Conservation (phyloP, 2,113 vertebrate genomes). For the Leucopsar rothschildi region DNA sequence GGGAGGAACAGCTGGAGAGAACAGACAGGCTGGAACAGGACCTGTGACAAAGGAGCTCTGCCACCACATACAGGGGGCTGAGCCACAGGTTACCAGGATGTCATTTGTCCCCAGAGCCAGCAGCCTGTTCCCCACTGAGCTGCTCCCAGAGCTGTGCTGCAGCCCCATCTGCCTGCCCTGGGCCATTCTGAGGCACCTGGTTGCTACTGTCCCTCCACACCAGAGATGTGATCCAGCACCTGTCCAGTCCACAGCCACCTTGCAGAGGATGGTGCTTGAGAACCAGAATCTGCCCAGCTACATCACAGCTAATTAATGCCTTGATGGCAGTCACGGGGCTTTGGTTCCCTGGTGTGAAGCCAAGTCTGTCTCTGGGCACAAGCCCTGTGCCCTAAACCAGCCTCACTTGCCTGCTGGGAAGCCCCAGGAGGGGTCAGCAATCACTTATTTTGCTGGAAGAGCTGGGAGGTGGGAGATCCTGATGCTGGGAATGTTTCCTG, state of each 20-base stretch:
- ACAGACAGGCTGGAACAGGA: fast-evolving
- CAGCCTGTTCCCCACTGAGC: background rate
- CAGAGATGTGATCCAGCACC: background rate
- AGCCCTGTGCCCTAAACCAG: background rate
- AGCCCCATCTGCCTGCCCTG: background rate
- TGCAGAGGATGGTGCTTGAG: background rate
- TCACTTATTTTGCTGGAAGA: fast-evolving
- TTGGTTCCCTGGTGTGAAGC: background rate
- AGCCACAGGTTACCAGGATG: background rate
- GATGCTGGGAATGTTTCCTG: background rate
- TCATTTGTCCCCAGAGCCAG: background rate
- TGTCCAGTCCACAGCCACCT: fast-evolving
- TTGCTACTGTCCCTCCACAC: background rate
- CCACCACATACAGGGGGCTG: background rate
- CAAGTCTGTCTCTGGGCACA: background rate
- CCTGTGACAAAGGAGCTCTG: background rate
- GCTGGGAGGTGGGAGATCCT: background rate
- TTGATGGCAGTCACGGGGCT: background rate
- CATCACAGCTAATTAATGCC: background rate
- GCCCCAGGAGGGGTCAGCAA: background rate
- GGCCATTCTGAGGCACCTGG: background rate
- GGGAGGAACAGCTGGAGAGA: background rate
- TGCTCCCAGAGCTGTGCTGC: background rate
- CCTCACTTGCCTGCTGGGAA: background rate
- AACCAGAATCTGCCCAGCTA: background rate